A percentile compares a stretch with the other conserved stretches of the same genome.
These are phyloP conservation scores for Accipiter fasciatus DNA, from an alignment of 2,797 vertebrate genomes.

Conservation along the genomic window DNA sequence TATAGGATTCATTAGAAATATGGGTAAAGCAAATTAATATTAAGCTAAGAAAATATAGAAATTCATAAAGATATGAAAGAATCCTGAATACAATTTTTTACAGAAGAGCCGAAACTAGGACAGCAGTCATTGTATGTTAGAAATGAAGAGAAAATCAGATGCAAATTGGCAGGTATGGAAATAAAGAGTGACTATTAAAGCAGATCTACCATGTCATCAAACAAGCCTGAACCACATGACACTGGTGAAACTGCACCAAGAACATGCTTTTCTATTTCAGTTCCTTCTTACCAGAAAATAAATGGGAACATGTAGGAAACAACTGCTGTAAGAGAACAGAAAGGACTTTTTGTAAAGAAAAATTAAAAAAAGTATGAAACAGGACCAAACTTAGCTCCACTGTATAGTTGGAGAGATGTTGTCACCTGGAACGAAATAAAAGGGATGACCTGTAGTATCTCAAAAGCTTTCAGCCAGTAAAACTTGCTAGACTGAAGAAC, in stretches of 20 bases:
- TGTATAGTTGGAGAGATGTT: not conserved
- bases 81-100: not conserved
- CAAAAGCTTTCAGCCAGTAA: not conserved
- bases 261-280: not conserved
- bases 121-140: not conserved
- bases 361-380: not conserved
- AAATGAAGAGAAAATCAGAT: not conserved
- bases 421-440: not conserved
- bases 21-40: not conserved
- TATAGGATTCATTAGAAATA: not conserved
- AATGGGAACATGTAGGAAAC: not conserved
- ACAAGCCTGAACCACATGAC: not conserved
- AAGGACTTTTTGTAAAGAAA: not conserved
- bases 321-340: not conserved
- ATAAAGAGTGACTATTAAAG: not conserved
- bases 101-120: not conserved
- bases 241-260: not conserved
- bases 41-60: not conserved
- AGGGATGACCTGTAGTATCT: not conserved
- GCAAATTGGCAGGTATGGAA: not conserved
- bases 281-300: not conserved
- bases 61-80: not conserved
- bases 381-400: not conserved
- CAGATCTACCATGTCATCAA: not conserved
- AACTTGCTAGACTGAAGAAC: not conserved